Evolutionary conservation across 2,888 invertebrate genomes (phyloP).

Genomic region (Drosophila infuscata): DNA sequence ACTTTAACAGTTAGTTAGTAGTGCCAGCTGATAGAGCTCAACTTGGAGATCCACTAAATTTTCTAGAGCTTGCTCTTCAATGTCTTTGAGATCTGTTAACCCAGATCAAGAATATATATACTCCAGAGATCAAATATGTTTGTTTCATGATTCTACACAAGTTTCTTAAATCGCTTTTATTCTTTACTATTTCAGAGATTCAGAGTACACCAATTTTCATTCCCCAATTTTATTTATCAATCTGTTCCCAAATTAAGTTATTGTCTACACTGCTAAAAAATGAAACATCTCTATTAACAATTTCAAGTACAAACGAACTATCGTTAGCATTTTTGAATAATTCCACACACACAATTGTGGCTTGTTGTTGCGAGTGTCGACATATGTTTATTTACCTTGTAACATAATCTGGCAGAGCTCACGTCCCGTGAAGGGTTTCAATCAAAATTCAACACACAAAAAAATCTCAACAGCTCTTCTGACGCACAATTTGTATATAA

Average conservation of each 20-base stretch:
- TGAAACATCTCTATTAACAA: background rate
- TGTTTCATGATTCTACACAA: background rate
- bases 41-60: background rate
- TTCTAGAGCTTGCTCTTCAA: background rate
- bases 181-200: background rate
- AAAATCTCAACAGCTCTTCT: conserved; percentile 61
- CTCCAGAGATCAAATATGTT: background rate
- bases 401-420: conserved; percentile 46
- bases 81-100: background rate
- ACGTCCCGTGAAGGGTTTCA: conserved; percentile 54
- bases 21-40: background rate
- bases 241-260: background rate
- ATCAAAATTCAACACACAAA: conserved; percentile 31
- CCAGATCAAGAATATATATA: background rate
- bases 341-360: background rate
- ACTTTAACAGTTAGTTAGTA: background rate
- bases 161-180: background rate
- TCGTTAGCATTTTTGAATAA: conserved; percentile 30
- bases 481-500: conserved; percentile 62
- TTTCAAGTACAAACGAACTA: conserved; percentile 22
- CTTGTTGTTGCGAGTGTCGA: conserved; percentile 9
- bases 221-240: background rate
- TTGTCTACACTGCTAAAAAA: background rate
- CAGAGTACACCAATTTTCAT: background rate
- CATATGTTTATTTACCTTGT: conserved; percentile 39